A percentile compares a stretch with the other conserved stretches of the same genome.
Evolutionary conservation across 2,113 vertebrate species (phyloP).

Genomic region (Marmota monax): DNA sequence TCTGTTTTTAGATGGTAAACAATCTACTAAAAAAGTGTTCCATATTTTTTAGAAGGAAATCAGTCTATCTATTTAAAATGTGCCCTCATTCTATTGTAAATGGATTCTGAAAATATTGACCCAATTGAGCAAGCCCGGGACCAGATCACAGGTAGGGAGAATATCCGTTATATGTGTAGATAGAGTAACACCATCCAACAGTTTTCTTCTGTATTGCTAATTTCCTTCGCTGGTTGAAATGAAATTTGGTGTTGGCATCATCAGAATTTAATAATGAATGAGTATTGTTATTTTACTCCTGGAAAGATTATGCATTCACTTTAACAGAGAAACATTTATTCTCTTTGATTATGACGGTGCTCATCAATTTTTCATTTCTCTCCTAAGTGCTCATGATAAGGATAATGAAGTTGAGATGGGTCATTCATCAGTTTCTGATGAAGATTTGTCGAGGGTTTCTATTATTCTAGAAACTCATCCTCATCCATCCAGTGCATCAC

Average conservation of each 20-base stretch:
- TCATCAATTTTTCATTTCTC: conserved; percentile 81
- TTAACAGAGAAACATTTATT: conserved; percentile 81
- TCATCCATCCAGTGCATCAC: conserved; percentile 58
- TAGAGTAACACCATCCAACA: not conserved
- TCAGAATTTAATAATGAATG: conserved; percentile 80
- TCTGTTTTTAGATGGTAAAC: not conserved
- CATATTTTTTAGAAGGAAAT: not conserved
- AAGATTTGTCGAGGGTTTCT: conserved; percentile 65
- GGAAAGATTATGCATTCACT: conserved; percentile 76
- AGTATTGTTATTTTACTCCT: conserved; percentile 83
- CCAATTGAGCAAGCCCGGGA: not conserved
- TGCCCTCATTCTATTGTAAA: not conserved
- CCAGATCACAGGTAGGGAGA: not conserved
- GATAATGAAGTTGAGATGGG: conserved; percentile 75
- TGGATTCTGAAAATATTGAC: conserved; percentile 48
- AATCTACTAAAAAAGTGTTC: not conserved
- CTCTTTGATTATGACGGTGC: conserved; percentile 78
- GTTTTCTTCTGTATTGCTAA: not conserved
- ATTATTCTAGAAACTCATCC: conserved; percentile 50
- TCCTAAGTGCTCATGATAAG: conserved; percentile 76
- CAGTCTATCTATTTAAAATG: not conserved
- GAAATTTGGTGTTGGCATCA: conserved; percentile 57
- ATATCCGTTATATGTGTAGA: accelerated
- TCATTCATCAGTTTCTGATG: conserved; percentile 77
- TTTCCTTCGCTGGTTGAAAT: conserved; percentile 38